Evolutionary conservation across 2,113 vertebrate genomes (phyloP).

Genomic region (Paramisgurnus dabryanus): DNA sequence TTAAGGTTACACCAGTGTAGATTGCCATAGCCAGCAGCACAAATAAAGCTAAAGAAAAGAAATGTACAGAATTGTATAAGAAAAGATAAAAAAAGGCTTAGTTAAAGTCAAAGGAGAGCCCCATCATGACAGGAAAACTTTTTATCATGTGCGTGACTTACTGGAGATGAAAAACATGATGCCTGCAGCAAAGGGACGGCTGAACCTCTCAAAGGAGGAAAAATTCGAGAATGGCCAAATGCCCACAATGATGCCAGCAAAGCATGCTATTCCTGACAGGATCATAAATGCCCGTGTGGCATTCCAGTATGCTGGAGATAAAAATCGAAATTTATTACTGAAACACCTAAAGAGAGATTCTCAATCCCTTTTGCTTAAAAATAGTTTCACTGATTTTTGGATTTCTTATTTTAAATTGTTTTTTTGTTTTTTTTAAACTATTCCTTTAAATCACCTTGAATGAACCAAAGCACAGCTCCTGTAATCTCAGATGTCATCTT

Average conservation of each 20-base stretch:
- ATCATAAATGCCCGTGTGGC: constrained; percentile 89
- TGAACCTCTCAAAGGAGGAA: constrained; percentile 80
- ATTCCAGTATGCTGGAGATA: constrained; percentile 81
- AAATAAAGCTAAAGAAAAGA: constrained; percentile 72
- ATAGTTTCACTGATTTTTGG: neutral
- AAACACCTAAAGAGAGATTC: neutral
- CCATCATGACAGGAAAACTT: too few relatives aligned
- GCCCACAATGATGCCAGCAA: constrained; percentile 79
- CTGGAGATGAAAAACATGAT: constrained; percentile 85
- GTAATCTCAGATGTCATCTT: constrained; percentile 29
- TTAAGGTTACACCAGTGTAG: constrained; percentile 84
- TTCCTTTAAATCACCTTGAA: constrained; percentile 22
- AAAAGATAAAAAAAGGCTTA: neutral
- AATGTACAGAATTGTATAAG: neutral
- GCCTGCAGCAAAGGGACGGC: constrained; percentile 81
- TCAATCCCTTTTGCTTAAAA: neutral
- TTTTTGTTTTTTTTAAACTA: neutral
- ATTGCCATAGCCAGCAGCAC: constrained; percentile 83
- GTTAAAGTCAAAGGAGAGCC: too few relatives aligned
- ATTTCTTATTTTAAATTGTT: neutral
- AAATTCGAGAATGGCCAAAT: constrained; percentile 83
- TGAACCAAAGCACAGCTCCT: constrained; percentile 20
- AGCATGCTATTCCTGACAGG: constrained; percentile 81
- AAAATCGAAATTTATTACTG: neutral
- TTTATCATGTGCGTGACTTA: constrained; percentile 67